Evolutionary conservation across 2,888 invertebrate species (phyloP), one percentile per base, ranked within the genome.

Genomic region (Malthinus seriepunctatus): DNA sequence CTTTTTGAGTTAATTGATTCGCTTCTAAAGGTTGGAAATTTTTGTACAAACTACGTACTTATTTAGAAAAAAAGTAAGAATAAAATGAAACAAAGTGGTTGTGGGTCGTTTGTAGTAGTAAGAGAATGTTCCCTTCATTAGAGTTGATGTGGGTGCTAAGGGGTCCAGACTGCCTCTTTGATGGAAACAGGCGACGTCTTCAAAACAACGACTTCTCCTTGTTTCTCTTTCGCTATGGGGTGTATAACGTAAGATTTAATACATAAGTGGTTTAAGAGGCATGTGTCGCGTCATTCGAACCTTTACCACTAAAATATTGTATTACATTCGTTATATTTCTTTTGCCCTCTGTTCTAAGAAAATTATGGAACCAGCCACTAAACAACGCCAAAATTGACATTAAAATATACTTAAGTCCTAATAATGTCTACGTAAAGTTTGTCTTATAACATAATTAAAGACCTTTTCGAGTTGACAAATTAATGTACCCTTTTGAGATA

Each of bases 81-180:
- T 15, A 48, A 48, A 12, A 15, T 15, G 48, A 50, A 42, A 46
- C 55, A 48, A 60, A 60, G 37, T 55, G 51, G 60, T 51, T 48
- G 55, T 51, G 42, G 55, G 55, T 51, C 55, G 47, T 14, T 47
- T 47, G 47, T 60, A 60, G 51, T 55, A 55, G 51, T 60, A 55
- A 47, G 60, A 51, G 51, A 60, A 56, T 51, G 51, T 47, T 51
- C 60, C 39, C 55, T 60, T 60, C 60, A 60, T 60, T 60, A 60
- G 60, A 55, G 51, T 42, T 51, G 55, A 60, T 60, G 55, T 60
- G 55, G 55, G 60, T 47, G 60, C 42, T 35, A 42, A 15, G 33
- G 51, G 59, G 51, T 34, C 35, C 54, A 60, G 55, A 55, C 55
- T 51, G 47, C 34, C 55, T 54, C 59, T 59, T 42, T 45, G 55